These are phyloP conservation scores for Microcebus tavaratra DNA, from an alignment of 2,113 vertebrate genomes.

Conservation along the genomic window DNA sequence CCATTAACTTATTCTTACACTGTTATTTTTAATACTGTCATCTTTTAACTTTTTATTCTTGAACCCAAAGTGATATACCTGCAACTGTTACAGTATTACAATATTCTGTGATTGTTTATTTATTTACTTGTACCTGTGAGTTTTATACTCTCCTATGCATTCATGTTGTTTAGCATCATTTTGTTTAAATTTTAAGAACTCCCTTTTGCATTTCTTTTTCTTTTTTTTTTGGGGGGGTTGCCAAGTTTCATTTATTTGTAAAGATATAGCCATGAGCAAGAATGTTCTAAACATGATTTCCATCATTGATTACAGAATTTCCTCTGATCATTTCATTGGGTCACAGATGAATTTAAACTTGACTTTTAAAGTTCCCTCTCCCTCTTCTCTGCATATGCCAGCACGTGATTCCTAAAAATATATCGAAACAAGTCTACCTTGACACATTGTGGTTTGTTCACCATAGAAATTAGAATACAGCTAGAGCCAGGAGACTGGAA, in stretches of 20 bases:
- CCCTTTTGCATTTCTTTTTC: too few species aligned
- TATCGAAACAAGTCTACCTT: not conserved
- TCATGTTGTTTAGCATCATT: not conserved
- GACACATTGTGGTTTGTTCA: not conserved
- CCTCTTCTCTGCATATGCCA: not conserved
- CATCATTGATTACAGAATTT: not conserved
- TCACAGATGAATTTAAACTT: not conserved
- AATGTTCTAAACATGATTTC: not conserved
- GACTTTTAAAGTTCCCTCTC: not conserved
- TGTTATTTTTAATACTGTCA: too few species aligned
- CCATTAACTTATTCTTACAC: too few species aligned
- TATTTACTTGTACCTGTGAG: not conserved
- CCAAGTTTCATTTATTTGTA: constrained; percentile 10
- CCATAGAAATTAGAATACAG: constrained; percentile 16
- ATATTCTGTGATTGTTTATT: not conserved
- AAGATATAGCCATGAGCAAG: not conserved
- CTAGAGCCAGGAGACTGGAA: not conserved
- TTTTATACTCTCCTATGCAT: not conserved
- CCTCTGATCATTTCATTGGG: not conserved
- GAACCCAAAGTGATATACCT: not conserved
- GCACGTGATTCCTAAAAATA: not conserved
- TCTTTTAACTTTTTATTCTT: too few species aligned
- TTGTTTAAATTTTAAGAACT: not conserved
- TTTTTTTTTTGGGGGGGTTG: not conserved
- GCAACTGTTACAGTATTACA: not conserved